phyloP scores from a whole-genome alignment of 2,888 invertebrate species.

The Sicus ferrugineus region DNA sequence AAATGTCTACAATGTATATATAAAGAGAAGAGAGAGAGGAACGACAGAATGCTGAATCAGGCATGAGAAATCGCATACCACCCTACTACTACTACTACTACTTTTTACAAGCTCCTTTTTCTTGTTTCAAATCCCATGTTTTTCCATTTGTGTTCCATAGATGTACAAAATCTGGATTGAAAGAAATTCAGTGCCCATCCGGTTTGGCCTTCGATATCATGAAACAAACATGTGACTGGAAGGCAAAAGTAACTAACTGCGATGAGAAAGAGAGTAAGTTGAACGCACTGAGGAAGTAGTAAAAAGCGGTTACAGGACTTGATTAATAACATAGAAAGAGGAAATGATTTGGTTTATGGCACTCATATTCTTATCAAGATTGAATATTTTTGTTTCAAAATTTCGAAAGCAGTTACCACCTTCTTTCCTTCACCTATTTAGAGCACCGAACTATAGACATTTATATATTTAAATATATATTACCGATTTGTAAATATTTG shows the following conservation, averaged over 20 bases:
- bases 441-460: neutral
- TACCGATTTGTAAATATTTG: slow-evolving; percentile 8
- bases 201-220: slow-evolving; percentile 97
- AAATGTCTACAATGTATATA: slow-evolving; percentile 15
- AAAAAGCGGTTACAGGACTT: neutral
- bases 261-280: slow-evolving; percentile 96
- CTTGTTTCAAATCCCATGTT: slow-evolving; percentile 27
- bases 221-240: slow-evolving; percentile 99
- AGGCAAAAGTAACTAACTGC: slow-evolving; percentile 97
- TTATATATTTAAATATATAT: neutral
- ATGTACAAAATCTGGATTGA: slow-evolving; percentile 94
- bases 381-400: neutral
- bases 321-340: neutral
- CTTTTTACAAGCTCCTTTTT: slow-evolving; percentile 13
- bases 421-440: neutral
- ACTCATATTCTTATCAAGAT: slow-evolving; percentile 14
- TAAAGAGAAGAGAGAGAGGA: neutral
- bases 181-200: slow-evolving; percentile 96
- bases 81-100: neutral
- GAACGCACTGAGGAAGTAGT: slow-evolving; percentile 7
- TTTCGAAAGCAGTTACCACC: neutral
- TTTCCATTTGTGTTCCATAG: slow-evolving; percentile 49
- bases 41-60: too few species aligned
- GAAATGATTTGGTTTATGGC: slow-evolving; percentile 1
- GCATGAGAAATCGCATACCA: too few species aligned